Evolutionary conservation across 2,113 vertebrate genomes (phyloP).

Genomic region (Aythya baeri): DNA sequence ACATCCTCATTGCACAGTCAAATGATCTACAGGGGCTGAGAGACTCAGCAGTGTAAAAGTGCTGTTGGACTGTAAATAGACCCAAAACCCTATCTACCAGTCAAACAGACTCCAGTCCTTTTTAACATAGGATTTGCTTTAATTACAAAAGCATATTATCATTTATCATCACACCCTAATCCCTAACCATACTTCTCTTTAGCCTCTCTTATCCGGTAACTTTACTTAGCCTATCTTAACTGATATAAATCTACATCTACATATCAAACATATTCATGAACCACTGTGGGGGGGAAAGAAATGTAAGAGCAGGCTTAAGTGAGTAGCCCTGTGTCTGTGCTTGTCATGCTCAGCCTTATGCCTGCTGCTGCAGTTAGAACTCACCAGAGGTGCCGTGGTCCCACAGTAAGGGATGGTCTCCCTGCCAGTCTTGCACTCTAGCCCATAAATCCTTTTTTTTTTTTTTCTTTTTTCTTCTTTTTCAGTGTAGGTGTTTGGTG

Average conservation of each 20-base stretch:
- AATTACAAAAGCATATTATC: slow-evolving; percentile 53
- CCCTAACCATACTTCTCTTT: slow-evolving; percentile 54
- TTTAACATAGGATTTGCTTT: slow-evolving; percentile 20
- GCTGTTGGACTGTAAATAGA: slow-evolving; percentile 49
- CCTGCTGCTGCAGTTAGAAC: not conserved
- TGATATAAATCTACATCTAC: slow-evolving; percentile 58
- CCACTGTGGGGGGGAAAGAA: not conserved
- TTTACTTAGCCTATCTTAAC: slow-evolving; percentile 46
- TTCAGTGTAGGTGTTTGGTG: slow-evolving; percentile 32
- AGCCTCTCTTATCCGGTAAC: slow-evolving; percentile 22
- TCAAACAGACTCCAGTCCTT: slow-evolving; percentile 20
- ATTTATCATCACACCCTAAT: slow-evolving; percentile 41
- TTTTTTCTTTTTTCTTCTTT: not conserved
- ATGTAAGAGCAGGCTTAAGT: not conserved
- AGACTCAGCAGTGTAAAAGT: slow-evolving; percentile 41
- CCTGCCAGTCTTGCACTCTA: not conserved
- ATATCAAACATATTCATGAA: slow-evolving; percentile 63
- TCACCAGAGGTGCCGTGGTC: not conserved
- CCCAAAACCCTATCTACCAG: not conserved
- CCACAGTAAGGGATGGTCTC: not conserved
- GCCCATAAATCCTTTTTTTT: not conserved
- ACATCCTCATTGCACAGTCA: not conserved
- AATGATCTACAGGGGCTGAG: not conserved
- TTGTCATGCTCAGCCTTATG: not conserved
- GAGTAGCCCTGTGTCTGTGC: not conserved